Evolutionary conservation across 2,797 vertebrate genomes (phyloP).

Genomic region (Mastacembelus armatus): DNA sequence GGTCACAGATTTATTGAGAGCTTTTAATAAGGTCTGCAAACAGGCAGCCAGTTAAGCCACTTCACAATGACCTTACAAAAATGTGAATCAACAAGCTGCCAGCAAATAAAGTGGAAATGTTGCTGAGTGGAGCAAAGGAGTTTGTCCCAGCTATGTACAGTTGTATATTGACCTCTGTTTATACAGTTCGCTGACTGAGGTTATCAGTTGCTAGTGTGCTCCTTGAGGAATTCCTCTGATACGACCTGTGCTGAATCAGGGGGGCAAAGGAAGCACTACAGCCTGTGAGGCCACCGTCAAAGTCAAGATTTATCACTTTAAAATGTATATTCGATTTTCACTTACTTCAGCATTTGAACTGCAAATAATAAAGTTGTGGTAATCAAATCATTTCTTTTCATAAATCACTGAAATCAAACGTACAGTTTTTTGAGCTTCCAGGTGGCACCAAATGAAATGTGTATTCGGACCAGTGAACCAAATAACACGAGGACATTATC

Average conservation of each 20-base stretch:
- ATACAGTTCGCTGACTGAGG: slow-evolving; percentile 54
- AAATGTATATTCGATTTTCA: slow-evolving; percentile 38
- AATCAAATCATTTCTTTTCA: background rate
- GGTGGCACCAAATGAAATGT: background rate
- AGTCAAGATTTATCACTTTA: slow-evolving; percentile 4
- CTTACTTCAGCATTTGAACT: background rate
- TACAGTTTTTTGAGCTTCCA: background rate
- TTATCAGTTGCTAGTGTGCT: slow-evolving; percentile 69
- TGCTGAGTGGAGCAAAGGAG: slow-evolving; percentile 23
- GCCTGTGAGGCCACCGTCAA: background rate
- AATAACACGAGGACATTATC: background rate
- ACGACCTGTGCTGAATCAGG: slow-evolving; percentile 28
- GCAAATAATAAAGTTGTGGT: background rate
- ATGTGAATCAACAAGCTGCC: slow-evolving; percentile 2
- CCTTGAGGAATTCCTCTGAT: slow-evolving; percentile 70
- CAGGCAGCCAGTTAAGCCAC: background rate
- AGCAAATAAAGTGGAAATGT: background rate
- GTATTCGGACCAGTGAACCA: slow-evolving; percentile 8
- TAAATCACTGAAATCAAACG: background rate
- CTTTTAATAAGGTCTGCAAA: background rate
- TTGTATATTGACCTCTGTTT: slow-evolving; percentile 78
- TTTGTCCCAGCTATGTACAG: slow-evolving; percentile 32
- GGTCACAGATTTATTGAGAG: no score
- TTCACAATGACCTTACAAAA: background rate
- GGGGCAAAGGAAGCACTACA: slow-evolving; percentile 20